Conservation (phyloP, 2,888 invertebrate species). For the Chalcosyrphus nemorum region DNA sequence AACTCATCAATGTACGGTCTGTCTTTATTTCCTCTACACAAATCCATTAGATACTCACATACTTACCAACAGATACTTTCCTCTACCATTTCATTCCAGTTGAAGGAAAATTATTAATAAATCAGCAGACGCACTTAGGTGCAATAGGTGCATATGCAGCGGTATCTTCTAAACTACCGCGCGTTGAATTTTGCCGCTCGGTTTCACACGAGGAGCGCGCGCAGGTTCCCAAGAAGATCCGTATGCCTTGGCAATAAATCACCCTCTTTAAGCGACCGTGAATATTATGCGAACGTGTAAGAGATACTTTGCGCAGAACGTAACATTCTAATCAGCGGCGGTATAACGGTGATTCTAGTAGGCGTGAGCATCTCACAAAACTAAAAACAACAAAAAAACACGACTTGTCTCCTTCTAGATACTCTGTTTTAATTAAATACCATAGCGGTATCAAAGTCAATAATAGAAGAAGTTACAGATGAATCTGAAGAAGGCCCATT, state of each 20-base stretch:
- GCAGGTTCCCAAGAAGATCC: conserved; percentile 37
- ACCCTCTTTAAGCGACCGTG: conserved; percentile 14
- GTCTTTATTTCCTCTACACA: background rate
- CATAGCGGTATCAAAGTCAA: conserved; percentile 59
- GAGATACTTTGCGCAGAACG: conserved; percentile 16
- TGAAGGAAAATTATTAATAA: conserved; percentile 40
- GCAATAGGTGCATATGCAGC: conserved; percentile 62
- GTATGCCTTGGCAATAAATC: conserved; percentile 58
- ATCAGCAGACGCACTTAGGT: conserved; percentile 51
- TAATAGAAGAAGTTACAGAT: conserved; percentile 39
- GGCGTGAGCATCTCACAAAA: conserved; percentile 39
- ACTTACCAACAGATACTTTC: background rate
- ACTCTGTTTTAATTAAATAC: conserved; percentile 59
- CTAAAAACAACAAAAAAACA: conserved; percentile 50
- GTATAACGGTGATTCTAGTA: conserved; percentile 51
- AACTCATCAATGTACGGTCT: conserved; percentile 5
- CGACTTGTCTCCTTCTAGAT: background rate
- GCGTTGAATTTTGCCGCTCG: conserved; percentile 56
- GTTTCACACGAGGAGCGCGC: conserved; percentile 58
- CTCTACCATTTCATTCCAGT: conserved; percentile 13
- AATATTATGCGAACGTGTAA: conserved; percentile 3
- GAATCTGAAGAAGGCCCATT: conserved; percentile 26
- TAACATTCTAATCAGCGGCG: conserved; percentile 66
- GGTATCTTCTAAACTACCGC: conserved; percentile 46
- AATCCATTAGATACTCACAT: background rate